Base-by-base conservation (phyloP, 2,797 vertebrate species). In the Manis javanica region DNA sequence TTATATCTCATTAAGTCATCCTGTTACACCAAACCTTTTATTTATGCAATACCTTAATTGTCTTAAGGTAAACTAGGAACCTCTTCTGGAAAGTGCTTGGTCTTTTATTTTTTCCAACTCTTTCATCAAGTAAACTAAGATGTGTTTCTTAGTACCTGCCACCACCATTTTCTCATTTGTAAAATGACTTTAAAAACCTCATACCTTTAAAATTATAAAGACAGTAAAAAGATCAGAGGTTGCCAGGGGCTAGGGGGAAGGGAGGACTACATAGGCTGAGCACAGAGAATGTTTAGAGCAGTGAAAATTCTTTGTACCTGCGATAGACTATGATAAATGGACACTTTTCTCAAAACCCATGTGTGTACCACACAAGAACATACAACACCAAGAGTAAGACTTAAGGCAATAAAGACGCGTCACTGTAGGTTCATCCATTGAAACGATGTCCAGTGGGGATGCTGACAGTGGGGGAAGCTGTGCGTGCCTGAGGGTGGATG, bases 121-220 rank as follows among this genome's bases (percentile, higher is more conserved):
- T 95, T 87, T 84, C 13, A 90, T 79, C 2, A 21, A 49, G 31
- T 91, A 53, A 87, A 69, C 63, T 86, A 42, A 51, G 18, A 2
- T 88, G 1, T 86, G 9, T 85, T 92, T 89, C 66, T 77, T 68
- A 83, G 71, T 46, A n/a, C 23, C 24, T 49, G 8, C 68, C 61
- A 71, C 16, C 26, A 18, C 92, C 29, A 15, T 89, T 92, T 95
- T 96, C 77, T 92, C 63, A 42, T 82, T 78, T 92, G 63, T 92
- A 95, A 94, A 69, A 64, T 89, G 61, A 75, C 63, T 68, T 96
- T 29, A 13, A 81, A 94, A 71, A 77, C 26, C 4, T 37, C 68
- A 39, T 39, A 39, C 37, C 37, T 39, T 39, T 21, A n/a, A 69
- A n/a, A 39, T 37, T 2, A 51, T 0, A 15, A 51, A 57, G 24